These are phyloP conservation scores for Myotis davidii DNA, from an alignment of 2,113 vertebrate species.

Conservation along the genomic window DNA sequence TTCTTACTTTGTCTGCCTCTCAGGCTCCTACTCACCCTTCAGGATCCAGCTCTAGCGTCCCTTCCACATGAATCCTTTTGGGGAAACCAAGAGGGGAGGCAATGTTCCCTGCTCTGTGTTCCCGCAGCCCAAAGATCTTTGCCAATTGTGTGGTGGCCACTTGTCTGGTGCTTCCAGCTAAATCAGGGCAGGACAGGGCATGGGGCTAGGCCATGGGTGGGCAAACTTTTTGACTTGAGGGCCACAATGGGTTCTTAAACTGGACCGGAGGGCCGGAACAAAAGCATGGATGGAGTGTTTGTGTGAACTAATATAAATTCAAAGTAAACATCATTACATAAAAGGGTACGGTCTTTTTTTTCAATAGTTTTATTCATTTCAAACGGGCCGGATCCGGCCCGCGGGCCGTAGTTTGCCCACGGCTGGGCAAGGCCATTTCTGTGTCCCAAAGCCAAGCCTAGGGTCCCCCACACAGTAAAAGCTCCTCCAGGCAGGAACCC, in stretches of 20 bases:
- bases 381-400: too few relatives aligned
- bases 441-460: not conserved
- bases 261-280: too few relatives aligned
- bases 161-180: not conserved
- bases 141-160: not conserved
- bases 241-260: too few relatives aligned
- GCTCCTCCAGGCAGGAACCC: not conserved
- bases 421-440: not conserved
- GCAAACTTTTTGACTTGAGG: too few relatives aligned
- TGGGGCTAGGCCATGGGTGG: not conserved
- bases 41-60: not conserved
- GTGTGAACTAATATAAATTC: too few relatives aligned
- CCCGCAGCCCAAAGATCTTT: not conserved
- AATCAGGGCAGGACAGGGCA: not conserved
- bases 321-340: too few relatives aligned
- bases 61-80: not conserved
- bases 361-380: too few relatives aligned
- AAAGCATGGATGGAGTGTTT: too few relatives aligned
- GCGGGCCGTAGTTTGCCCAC: too few relatives aligned
- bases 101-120: not conserved
- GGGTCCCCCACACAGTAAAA: not conserved
- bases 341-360: too few relatives aligned
- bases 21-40: not conserved
- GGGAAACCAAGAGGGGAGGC: not conserved
- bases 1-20: not conserved